Percentiles rank a stretch among this genome's conserved stretches.
Evolutionary conservation across 2,888 invertebrate genomes (phyloP).

Genomic region (Bimastos eiseni): DNA sequence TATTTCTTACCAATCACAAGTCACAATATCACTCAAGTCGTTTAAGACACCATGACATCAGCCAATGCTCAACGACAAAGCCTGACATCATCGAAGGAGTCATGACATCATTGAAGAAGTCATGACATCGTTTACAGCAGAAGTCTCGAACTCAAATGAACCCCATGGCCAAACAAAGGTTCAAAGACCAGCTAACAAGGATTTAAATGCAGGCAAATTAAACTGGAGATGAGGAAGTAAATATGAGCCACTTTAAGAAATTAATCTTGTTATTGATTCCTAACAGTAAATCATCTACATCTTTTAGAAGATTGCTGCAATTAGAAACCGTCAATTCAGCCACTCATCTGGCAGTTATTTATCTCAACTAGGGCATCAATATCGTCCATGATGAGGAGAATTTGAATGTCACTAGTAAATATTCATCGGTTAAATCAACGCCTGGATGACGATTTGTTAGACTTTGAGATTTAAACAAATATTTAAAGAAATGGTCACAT

Average conservation of each 20-base stretch:
- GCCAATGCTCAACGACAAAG: no score
- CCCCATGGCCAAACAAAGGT: background rate
- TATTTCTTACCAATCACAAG: background rate
- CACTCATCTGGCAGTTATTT: background rate
- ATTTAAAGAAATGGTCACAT: no score
- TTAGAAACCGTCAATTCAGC: background rate
- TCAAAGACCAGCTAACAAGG: background rate
- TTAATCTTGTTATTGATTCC: conserved; percentile 1
- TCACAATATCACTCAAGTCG: background rate
- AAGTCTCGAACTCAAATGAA: background rate
- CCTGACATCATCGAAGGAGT: no score
- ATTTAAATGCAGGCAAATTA: background rate
- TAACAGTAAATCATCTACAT: background rate
- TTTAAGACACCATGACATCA: background rate
- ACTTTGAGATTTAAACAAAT: no score
- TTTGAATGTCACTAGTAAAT: no score
- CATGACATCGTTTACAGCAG: background rate
- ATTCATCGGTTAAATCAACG: no score
- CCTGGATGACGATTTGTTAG: no score
- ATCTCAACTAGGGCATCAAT: background rate
- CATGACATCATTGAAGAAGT: no score
- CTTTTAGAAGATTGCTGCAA: background rate
- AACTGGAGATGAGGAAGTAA: background rate
- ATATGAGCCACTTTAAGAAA: background rate
- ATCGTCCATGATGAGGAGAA: no score